phyloP scores from a whole-genome alignment of 2,888 invertebrate genomes.

The Drosophila mayaguana region DNA sequence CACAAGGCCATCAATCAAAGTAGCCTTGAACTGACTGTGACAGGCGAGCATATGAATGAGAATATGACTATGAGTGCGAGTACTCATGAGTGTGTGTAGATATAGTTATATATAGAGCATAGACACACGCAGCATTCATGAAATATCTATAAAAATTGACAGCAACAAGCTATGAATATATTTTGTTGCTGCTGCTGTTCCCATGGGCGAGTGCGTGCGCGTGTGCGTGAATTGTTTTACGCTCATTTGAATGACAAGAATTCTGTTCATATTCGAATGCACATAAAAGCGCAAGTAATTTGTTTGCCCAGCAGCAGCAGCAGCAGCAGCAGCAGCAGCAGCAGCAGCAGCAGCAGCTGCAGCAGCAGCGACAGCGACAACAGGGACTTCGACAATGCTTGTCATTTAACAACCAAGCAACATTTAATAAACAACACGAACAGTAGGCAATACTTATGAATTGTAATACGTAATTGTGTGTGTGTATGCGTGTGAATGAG shows the following conservation, averaged over 20 bases:
- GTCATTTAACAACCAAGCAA: constrained; percentile 53
- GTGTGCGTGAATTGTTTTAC: constrained; percentile 64
- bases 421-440: constrained; percentile 60
- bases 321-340: constrained; percentile 11
- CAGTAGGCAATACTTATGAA: constrained; percentile 19
- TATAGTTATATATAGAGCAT: constrained; percentile 56
- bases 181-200: constrained; percentile 18
- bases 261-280: constrained; percentile 33
- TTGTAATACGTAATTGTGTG: neutral
- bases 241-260: constrained; percentile 71
- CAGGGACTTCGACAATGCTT: constrained; percentile 29
- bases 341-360: constrained; percentile 7
- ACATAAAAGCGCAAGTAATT: constrained; percentile 56
- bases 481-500: constrained; percentile 1
- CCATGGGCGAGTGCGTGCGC: constrained; percentile 47
- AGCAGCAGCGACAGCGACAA: constrained; percentile 1
- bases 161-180: constrained; percentile 11
- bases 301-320: constrained; percentile 41
- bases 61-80: neutral
- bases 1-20: constrained; percentile 70
- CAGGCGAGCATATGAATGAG: constrained; percentile 42
- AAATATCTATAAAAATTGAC: constrained; percentile 23
- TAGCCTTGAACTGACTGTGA: constrained; percentile 70
- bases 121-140: constrained; percentile 21
- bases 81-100: constrained; percentile 37